Percentiles rank a stretch among this genome's conserved stretches.
Evolutionary conservation across 2,888 invertebrate species (phyloP).

Genomic region (Stenotaenia linearis): DNA sequence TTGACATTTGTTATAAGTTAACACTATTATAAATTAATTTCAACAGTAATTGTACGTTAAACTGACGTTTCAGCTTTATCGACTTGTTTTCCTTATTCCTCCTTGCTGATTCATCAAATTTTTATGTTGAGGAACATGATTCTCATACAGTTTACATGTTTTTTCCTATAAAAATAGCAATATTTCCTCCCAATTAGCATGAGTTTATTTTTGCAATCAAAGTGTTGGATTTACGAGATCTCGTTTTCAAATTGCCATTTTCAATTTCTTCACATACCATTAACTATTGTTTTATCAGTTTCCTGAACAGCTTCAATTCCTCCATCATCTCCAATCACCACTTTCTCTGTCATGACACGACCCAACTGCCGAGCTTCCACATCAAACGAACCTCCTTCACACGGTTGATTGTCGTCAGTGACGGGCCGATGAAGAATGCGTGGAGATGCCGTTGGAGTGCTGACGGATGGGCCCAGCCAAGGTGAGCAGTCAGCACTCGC

Average conservation of each 20-base stretch:
- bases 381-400: not conserved
- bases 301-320: not conserved
- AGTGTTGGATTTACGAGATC: too few species aligned
- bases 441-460: slow-evolving; percentile 19
- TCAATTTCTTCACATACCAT: not conserved
- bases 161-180: not conserved
- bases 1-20: too few species aligned
- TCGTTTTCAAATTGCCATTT: too few species aligned
- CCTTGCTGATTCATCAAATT: too few species aligned
- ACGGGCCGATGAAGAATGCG: slow-evolving; percentile 10
- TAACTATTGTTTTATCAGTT: not conserved
- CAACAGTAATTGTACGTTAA: too few species aligned
- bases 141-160: not conserved
- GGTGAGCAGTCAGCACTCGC: not conserved
- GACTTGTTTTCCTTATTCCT: too few species aligned
- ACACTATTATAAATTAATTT: too few species aligned
- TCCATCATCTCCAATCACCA: slow-evolving; percentile 18
- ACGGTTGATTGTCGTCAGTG: not conserved
- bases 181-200: too few species aligned
- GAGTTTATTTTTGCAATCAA: too few species aligned
- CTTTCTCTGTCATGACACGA: slow-evolving; percentile 12
- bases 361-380: slow-evolving; percentile 15
- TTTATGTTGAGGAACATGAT: too few species aligned
- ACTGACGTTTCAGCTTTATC: too few species aligned
- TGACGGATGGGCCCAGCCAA: not conserved